A percentile compares a stretch with the other conserved stretches of the same genome.
Conservation (phyloP, 2,113 vertebrate genomes). For the Hystrix brachyura region DNA sequence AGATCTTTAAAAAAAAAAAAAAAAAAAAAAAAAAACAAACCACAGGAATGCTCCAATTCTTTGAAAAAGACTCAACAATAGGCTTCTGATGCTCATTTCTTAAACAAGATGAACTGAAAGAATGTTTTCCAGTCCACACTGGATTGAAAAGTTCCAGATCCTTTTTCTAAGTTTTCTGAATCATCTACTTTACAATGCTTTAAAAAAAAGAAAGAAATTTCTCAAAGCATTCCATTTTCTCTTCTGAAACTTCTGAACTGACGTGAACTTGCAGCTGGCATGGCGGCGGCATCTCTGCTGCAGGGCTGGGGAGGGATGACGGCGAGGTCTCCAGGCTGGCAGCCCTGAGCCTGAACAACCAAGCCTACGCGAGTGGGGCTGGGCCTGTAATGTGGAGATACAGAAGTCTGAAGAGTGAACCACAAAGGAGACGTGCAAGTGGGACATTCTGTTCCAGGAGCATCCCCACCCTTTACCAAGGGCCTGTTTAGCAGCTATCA, state of each 20-base stretch:
- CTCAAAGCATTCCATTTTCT: background rate
- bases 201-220: background rate
- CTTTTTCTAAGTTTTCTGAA: slow-evolving; percentile 28
- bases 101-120: slow-evolving; percentile 49
- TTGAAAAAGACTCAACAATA: slow-evolving; percentile 49
- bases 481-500: background rate
- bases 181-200: background rate
- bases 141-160: slow-evolving; percentile 18
- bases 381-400: background rate
- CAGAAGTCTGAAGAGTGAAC: background rate
- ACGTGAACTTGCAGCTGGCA: background rate
- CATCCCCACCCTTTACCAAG: background rate
- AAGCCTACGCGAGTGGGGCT: background rate
- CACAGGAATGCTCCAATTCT: slow-evolving; percentile 46
- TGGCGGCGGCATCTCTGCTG: background rate
- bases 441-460: background rate
- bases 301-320: background rate
- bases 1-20: background rate
- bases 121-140: slow-evolving; percentile 9
- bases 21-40: background rate
- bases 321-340: background rate
- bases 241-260: background rate
- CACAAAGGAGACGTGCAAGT: background rate
- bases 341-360: background rate
- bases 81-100: slow-evolving; percentile 25